Conservation (phyloP, 2,888 invertebrate genomes). For the Mongoloraphidia duomilia region DNA sequence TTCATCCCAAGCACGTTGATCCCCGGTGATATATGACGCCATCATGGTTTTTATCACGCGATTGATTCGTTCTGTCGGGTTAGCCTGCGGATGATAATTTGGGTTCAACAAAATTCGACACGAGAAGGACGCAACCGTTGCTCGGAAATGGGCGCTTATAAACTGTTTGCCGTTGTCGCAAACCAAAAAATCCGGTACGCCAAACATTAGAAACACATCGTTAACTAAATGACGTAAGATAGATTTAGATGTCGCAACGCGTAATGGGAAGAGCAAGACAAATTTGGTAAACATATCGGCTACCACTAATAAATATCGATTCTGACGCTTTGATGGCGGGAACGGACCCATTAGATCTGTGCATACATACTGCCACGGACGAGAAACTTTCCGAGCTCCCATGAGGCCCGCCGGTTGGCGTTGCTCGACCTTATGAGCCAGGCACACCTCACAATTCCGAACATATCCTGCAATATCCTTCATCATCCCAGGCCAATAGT, state of each 20-base stretch:
- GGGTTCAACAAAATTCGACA: conserved; percentile 8
- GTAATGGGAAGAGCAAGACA: conserved; percentile 10
- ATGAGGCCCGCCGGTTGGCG: conserved; percentile 8
- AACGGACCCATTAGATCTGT: conserved; percentile 16
- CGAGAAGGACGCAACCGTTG: conserved; percentile 1
- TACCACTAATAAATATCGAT: conserved; percentile 11
- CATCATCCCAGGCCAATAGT: too few relatives aligned
- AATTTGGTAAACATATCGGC: conserved; percentile 14
- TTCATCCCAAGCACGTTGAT: conserved; percentile 13
- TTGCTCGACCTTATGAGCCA: conserved; percentile 10
- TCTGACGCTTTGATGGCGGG: conserved; percentile 8
- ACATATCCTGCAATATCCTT: conserved; percentile 12
- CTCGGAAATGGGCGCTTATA: conserved; percentile 6
- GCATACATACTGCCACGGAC: conserved; percentile 11
- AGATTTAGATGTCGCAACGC: conserved; percentile 8
- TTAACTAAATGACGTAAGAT: conserved; percentile 7
- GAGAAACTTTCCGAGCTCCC: conserved; percentile 4
- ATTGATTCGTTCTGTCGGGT: conserved; percentile 15
- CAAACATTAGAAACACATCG: conserved; percentile 6
- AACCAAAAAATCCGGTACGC: too few relatives aligned
- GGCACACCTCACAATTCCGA: conserved; percentile 13
- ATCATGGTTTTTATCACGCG: conserved; percentile 14
- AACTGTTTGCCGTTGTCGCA: conserved; percentile 16
- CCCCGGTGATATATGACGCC: conserved; percentile 5
- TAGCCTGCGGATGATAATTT: conserved; percentile 14